Base-by-base conservation (phyloP, 2,797 vertebrate genomes). In the Tenualosa ilisha region DNA sequence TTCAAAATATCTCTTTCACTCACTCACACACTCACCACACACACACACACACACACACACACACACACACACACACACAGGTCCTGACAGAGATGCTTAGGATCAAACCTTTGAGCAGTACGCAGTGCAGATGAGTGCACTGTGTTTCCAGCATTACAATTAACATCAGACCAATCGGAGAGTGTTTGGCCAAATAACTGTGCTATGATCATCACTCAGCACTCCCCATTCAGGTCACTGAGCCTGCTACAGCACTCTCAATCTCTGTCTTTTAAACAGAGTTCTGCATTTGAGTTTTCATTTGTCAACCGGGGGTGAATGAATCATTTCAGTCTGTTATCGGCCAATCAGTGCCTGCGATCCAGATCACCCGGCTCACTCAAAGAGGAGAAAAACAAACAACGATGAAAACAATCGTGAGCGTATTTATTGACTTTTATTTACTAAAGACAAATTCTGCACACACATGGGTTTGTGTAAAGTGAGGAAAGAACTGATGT, bases 21-120 rank as follows among this genome's bases (percentile, higher is more conserved):
- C 43, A 50, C 54, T 72, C 68, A 43, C 40, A 63, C n/a, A n/a
- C n/a, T n/a, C n/a, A n/a, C n/a, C n/a, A 59, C 54, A 59, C 56
- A 59, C 56, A 59, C 22, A 6, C 56, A 59, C 56, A 59, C 54
- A 59, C 56, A 59, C 75, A 68, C 84, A 82, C 61, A 51, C 81
- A 82, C 85, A 61, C 53, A 31, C 31, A 51, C 43, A 46, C 59
- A 79, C 8, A 83, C 89, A 85, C 84, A 88, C 83, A 82, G 11
- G 61, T 88, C 84, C 89, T 75, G 68, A 43, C 68, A 75, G 37
- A 75, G 68, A 40, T 75, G 68, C 31, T 75, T 40, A 75, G 37
- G 12, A 75, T 75, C 68, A 40, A 17, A 40, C 13, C 68, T n/a
- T 59, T 40, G 68, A 40, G 68, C 37, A 75, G 15, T 75, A 17